phyloP scores from a whole-genome alignment of 2,888 invertebrate genomes.

The Macrosoma leucophasiata region DNA sequence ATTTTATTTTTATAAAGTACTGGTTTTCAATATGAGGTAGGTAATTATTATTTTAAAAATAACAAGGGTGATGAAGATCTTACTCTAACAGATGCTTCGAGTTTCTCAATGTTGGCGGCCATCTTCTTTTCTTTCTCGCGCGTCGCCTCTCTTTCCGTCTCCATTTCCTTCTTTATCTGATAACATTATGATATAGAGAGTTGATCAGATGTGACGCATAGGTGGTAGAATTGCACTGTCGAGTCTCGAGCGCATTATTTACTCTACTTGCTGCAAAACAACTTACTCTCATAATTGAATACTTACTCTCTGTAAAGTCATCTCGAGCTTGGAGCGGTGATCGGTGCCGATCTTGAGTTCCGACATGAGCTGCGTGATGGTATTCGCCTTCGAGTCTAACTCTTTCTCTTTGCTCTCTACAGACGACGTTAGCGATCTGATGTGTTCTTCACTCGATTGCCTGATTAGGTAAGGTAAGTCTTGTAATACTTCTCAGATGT shows the following conservation, averaged over 20 bases:
- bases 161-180: constrained; percentile 30
- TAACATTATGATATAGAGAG: too few species aligned
- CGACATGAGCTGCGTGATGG: constrained; percentile 37
- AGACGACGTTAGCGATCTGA: constrained; percentile 21
- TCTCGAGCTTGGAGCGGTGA: constrained; percentile 30
- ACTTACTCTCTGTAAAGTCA: constrained; percentile 28
- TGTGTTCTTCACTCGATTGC: constrained; percentile 21
- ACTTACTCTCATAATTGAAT: too few species aligned
- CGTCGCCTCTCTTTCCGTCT: constrained; percentile 27
- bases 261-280: too few species aligned
- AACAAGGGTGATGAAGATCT: constrained; percentile 10
- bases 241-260: too few species aligned
- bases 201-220: too few species aligned
- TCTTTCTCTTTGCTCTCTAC: constrained; percentile 31
- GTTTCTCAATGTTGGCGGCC: constrained; percentile 28
- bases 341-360: constrained; percentile 35
- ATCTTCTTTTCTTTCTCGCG: constrained; percentile 31
- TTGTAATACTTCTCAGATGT: neutral
- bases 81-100: constrained; percentile 32
- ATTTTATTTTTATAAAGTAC: too few species aligned
- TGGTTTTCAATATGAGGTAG: too few species aligned
- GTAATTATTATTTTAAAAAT: too few species aligned
- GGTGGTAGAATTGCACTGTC: too few species aligned
- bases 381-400: constrained; percentile 30
- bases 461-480: constrained; percentile 18